phyloP scores from a whole-genome alignment of 2,888 invertebrate species.

The Sinodicranocentrus sp. region DNA sequence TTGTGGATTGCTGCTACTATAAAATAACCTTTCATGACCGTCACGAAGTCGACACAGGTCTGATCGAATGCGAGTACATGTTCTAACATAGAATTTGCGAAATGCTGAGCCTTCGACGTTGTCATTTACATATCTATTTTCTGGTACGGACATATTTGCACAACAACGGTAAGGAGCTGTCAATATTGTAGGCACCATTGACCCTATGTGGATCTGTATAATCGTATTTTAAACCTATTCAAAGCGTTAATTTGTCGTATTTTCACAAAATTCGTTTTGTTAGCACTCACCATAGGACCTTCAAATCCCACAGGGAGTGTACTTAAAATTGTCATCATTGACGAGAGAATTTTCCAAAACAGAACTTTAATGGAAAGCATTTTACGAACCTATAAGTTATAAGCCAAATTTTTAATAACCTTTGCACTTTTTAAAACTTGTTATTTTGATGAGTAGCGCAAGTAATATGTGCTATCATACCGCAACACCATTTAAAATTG shows the following conservation, averaged over 20 bases:
- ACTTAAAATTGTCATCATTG: conserved; percentile 78
- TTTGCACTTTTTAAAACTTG: too few species aligned
- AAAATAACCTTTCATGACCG: conserved; percentile 62
- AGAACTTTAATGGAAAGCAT: conserved; percentile 78
- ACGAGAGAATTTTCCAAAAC: conserved; percentile 78
- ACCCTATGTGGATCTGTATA: conserved; percentile 78
- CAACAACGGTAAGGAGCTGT: conserved; percentile 24
- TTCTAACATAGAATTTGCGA: not conserved
- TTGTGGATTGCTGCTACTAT: not conserved
- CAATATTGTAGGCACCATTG: conserved; percentile 38
- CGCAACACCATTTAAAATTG: conserved; percentile 78
- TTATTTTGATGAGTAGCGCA: too few species aligned
- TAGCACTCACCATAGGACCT: conserved; percentile 78
- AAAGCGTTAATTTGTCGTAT: conserved; percentile 5
- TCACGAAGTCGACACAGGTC: conserved; percentile 70
- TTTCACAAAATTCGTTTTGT: not conserved
- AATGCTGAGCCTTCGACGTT: conserved; percentile 1
- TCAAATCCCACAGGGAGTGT: conserved; percentile 79
- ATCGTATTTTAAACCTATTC: not conserved
- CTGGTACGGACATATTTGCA: conserved; percentile 16
- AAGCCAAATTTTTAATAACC: too few species aligned
- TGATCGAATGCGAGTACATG: not conserved
- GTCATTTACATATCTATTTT: conserved; percentile 25
- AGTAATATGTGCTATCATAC: conserved; percentile 74
- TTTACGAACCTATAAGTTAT: conserved; percentile 32